Evolutionary conservation across 2,888 invertebrate genomes (phyloP).

Genomic region (Tachina lurida): DNA sequence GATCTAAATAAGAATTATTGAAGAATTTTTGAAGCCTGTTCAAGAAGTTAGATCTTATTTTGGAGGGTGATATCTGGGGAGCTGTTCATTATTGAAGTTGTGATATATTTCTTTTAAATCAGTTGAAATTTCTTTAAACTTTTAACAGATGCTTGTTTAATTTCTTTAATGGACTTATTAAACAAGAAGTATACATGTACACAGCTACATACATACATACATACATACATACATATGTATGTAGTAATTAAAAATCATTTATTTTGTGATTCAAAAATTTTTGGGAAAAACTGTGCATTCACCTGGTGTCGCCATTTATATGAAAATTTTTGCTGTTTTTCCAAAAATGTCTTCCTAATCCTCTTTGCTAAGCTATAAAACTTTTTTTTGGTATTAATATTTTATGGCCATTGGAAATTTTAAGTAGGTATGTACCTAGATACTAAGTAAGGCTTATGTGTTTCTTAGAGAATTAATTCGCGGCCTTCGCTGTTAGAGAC

Average conservation of each 20-base stretch:
- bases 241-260: conserved; percentile 40
- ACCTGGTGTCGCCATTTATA: background rate
- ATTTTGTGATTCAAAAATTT: background rate
- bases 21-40: no score
- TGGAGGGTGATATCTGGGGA: no score
- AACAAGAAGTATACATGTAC: no score
- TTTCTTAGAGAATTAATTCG: conserved; percentile 27
- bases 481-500: background rate
- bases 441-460: background rate
- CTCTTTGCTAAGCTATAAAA: conserved; percentile 29
- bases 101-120: no score
- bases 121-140: no score
- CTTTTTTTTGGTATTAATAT: conserved; percentile 12
- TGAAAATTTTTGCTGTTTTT: background rate
- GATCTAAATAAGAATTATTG: no score
- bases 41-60: no score
- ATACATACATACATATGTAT: background rate
- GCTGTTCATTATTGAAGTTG: no score
- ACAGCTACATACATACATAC: no score
- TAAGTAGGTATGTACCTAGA: background rate
- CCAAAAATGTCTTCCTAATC: background rate
- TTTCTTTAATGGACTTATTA: no score
- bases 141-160: no score
- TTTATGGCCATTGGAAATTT: conserved; percentile 17
- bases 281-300: background rate